Percentiles rank a stretch among this genome's conserved stretches.
phyloP scores from a whole-genome alignment of 2,797 vertebrate genomes.

The Thunnus albacares region DNA sequence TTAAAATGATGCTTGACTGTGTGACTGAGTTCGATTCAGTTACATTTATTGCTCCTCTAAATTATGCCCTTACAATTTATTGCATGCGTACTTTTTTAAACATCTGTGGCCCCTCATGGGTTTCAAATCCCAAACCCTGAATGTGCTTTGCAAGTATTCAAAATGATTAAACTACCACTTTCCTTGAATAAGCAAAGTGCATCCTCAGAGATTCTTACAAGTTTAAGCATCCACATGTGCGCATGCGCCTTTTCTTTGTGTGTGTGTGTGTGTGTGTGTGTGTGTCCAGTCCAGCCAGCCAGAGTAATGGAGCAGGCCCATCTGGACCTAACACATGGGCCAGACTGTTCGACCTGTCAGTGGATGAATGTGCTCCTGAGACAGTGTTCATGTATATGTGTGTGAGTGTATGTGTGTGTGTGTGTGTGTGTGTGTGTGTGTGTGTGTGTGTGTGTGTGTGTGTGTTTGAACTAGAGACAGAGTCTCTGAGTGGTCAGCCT shows the following conservation, averaged over 20 bases:
- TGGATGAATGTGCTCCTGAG: slow-evolving; percentile 65
- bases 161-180: slow-evolving; percentile 43
- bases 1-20: slow-evolving; percentile 28
- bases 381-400: slow-evolving; percentile 21
- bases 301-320: slow-evolving; percentile 73
- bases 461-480: slow-evolving; percentile 50
- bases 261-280: neutral
- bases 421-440: slow-evolving; percentile 26
- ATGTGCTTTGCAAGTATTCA: slow-evolving; percentile 16
- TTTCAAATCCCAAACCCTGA: slow-evolving; percentile 29
- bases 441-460: slow-evolving; percentile 37
- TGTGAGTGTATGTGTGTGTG: slow-evolving; percentile 30
- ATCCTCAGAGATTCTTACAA: slow-evolving; percentile 6
- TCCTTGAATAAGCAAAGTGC: slow-evolving; percentile 10
- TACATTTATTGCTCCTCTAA: slow-evolving; percentile 23
- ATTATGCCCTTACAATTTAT: slow-evolving; percentile 19
- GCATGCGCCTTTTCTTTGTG: neutral
- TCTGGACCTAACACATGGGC: slow-evolving; percentile 71
- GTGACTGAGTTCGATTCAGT: slow-evolving; percentile 5
- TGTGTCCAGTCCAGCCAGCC: slow-evolving; percentile 47
- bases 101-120: neutral
- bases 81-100: slow-evolving; percentile 19
- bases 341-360: slow-evolving; percentile 66
- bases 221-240: slow-evolving; percentile 15
- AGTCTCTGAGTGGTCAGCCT: slow-evolving; percentile 64